Conservation (phyloP, 1,140 invertebrate species). For the Pseudomyrmex pallidus region DNA sequence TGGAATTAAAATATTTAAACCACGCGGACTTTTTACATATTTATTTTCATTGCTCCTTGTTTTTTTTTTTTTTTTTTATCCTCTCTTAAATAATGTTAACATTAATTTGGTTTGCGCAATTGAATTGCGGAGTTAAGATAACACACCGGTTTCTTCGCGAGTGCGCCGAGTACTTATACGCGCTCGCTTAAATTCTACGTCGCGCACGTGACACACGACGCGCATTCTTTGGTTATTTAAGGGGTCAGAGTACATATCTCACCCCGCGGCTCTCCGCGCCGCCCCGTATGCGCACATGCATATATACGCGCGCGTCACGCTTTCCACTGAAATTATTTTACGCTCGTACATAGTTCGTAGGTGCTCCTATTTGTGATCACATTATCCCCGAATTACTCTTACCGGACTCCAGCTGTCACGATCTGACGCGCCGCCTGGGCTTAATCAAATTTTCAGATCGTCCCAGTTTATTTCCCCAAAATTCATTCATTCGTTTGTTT, state of each 20-base stretch:
- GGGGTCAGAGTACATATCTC: slow-evolving; percentile 62
- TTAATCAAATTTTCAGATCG: slow-evolving; percentile 45
- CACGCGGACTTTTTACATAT: too few species aligned
- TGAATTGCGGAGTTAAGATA: slow-evolving; percentile 47
- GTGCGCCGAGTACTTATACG: slow-evolving; percentile 1
- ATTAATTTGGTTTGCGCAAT: slow-evolving; percentile 14
- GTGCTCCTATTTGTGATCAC: slow-evolving; percentile 45
- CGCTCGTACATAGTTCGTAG: slow-evolving; percentile 35
- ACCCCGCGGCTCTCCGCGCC: slow-evolving; percentile 14
- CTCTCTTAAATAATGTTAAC: neutral
- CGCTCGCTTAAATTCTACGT: slow-evolving; percentile 45
- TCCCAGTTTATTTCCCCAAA: neutral
- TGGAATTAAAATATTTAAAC: too few species aligned
- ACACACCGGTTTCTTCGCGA: slow-evolving; percentile 5
- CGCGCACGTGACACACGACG: slow-evolving; percentile 28
- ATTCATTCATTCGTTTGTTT: too few species aligned
- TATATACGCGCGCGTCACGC: slow-evolving; percentile 37
- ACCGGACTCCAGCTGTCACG: neutral
- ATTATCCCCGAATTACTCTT: slow-evolving; percentile 53
- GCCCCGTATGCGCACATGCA: slow-evolving; percentile 27
- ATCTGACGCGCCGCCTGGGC: neutral
- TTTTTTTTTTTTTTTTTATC: neutral
- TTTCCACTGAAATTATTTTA: slow-evolving; percentile 63
- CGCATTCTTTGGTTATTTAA: slow-evolving; percentile 69
- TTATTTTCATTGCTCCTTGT: too few species aligned